Evolutionary conservation across 1,140 invertebrate species (phyloP).

Genomic region (Camponotus pennsylvanicus): DNA sequence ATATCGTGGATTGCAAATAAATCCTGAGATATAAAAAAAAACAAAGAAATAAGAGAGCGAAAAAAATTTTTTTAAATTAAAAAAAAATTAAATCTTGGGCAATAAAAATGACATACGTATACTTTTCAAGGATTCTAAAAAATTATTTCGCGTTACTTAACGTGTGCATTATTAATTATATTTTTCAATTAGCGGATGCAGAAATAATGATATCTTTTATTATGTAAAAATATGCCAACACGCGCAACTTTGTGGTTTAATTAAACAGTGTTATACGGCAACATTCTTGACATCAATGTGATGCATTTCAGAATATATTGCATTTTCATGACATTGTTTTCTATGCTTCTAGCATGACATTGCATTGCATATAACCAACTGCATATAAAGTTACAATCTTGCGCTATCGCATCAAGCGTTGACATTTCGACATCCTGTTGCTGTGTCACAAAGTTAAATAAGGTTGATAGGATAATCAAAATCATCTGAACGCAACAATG

Average conservation of each 20-base stretch:
- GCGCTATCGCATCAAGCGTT: not conserved
- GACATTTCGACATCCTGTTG: slow-evolving; percentile 4
- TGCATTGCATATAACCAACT: not conserved
- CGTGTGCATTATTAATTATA: not conserved
- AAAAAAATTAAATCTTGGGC: not conserved
- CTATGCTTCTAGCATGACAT: not conserved
- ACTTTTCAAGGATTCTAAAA: not conserved
- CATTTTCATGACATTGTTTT: slow-evolving; percentile 44
- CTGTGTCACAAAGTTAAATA: not conserved
- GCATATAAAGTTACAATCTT: slow-evolving; percentile 22
- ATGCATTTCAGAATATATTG: not conserved
- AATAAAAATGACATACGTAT: not conserved
- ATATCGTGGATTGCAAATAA: slow-evolving; percentile 18
- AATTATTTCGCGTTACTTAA: not conserved
- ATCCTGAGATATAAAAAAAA: not conserved
- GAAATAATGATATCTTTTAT: not conserved
- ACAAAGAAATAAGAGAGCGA: not conserved
- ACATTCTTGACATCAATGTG: slow-evolving; percentile 30
- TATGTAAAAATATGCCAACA: slow-evolving; percentile 26
- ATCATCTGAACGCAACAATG: not conserved
- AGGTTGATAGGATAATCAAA: slow-evolving; percentile 22
- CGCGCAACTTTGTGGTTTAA: not conserved
- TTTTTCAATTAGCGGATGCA: slow-evolving; percentile 21
- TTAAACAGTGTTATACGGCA: not conserved
- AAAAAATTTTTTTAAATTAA: not conserved